Base-by-base conservation (phyloP, 1,140 invertebrate species). In the Drosophila pachea region DNA sequence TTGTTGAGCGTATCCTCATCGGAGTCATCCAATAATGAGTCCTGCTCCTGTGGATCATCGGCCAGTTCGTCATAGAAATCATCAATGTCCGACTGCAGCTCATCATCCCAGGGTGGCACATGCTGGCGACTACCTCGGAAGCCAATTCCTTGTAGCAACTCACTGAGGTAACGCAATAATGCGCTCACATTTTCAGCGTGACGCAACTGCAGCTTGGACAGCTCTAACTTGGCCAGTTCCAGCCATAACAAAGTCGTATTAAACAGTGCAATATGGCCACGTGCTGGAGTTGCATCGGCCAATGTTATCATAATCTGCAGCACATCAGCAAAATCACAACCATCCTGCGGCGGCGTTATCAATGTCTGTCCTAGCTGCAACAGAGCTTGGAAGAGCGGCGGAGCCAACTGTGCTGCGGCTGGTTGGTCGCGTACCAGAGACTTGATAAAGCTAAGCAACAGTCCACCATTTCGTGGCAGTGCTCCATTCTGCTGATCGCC, bases 1-100 rank as follows among this genome's bases (percentile, higher is more conserved):
- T 97, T 97, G 71, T 95, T 95, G 0, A 99, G 91, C 5, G 95
- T 96, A 89, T 99, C 97, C 89, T 99, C 97, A 90, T 99, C 97
- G 0, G 97, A 98, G 90, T 98, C 97, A 88, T 98, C 97, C 4
- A 94, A 96, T 55, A 93, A 93, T 48, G 96, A 97, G 76, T 98
- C 97, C 11, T 98, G 97, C 45, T 98, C 97, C 35, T 98, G 96
- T 63, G 97, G 96, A 55, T 98, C 96, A 95, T 84, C 94, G 92
- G 68, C 63, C 32, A 87, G 49, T 48, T 86, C 81, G 35, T 95
- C 93, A 92, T 75, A 78, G 4, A 87, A 56, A 14, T 95, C 94
- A 36, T 95, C 95, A 32, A 95, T 92, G 66, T 94, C 94, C 22
- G 94, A 91, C 7, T 94, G 93, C 5, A 93, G 91, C 8, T 95